These are phyloP conservation scores for Stichopus chloronotus DNA, from an alignment of 35 echinoderm and acorn worm species.

Conservation along the genomic window DNA sequence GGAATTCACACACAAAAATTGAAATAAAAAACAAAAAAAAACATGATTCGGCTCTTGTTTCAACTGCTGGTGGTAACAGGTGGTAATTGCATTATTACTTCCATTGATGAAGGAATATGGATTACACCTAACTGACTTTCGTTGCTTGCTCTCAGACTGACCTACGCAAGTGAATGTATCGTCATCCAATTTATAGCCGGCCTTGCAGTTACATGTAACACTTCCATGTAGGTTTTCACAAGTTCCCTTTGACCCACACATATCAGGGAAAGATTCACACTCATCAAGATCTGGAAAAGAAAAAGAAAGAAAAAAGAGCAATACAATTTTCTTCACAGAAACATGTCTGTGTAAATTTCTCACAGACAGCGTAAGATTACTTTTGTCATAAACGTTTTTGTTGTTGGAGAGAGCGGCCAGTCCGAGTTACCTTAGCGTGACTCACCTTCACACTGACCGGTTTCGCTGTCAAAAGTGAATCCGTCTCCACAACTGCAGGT, in stretches of 20 bases:
- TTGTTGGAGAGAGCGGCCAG: too few species aligned
- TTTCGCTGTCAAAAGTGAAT: background rate
- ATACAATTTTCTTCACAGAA: background rate
- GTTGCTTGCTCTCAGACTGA: background rate
- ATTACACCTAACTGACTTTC: too few species aligned
- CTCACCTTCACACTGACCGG: constrained; percentile 32
- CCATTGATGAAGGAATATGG: too few species aligned
- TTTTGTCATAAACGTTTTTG: too few species aligned
- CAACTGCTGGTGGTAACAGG: too few species aligned
- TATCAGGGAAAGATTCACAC: constrained; percentile 44
- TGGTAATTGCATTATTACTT: too few species aligned
- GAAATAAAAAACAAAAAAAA: too few species aligned
- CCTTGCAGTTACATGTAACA: constrained; percentile 43
- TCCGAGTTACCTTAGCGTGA: too few species aligned
- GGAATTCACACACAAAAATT: too few species aligned
- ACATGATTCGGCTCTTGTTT: too few species aligned
- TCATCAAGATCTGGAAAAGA: constrained; percentile 63
- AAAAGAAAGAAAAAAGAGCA: background rate
- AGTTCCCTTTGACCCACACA: constrained; percentile 57
- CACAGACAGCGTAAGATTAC: too few species aligned
- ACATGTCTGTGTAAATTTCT: background rate
- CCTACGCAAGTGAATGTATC: constrained; percentile 7
- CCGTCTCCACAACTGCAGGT: constrained; percentile 11
- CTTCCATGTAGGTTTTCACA: constrained; percentile 64
- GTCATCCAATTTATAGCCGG: constrained; percentile 37